These are phyloP conservation scores for Hylomyscus alleni DNA, from an alignment of 2,797 vertebrate species.

Conservation along the genomic window DNA sequence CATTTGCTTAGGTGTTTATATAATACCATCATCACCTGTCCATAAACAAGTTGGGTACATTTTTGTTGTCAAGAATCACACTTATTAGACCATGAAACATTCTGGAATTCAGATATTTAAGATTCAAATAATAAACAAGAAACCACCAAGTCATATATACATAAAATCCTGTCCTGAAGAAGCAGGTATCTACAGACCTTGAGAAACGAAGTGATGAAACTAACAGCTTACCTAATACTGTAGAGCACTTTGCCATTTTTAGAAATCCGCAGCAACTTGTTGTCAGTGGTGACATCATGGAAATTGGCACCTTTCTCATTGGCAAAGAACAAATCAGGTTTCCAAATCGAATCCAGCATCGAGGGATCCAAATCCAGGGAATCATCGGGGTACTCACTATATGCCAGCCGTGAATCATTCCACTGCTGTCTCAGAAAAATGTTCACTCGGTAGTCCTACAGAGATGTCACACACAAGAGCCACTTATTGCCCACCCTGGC, in stretches of 20 bases:
- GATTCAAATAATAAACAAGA: constrained; percentile 45
- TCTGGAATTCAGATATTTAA: constrained; percentile 25
- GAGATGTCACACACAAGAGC: constrained; percentile 87
- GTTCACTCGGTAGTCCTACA: constrained; percentile 99
- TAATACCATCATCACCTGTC: background rate
- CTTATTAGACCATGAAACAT: constrained; percentile 18
- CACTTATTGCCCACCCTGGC: constrained; percentile 73
- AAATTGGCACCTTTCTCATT: constrained; percentile 99
- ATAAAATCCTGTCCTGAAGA: background rate
- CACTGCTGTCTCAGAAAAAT: constrained; percentile 99
- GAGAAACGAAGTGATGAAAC: background rate
- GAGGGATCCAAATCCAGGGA: constrained; percentile 99
- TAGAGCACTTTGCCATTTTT: constrained; percentile 98
- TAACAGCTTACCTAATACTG: constrained; percentile 96
- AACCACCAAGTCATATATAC: constrained; percentile 20
- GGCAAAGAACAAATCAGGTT: constrained; percentile 99
- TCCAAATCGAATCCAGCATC: constrained; percentile 99
- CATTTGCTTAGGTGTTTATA: constrained; percentile 36
- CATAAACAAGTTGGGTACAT: constrained; percentile 7
- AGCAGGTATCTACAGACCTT: background rate
- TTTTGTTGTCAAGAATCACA: constrained; percentile 26
- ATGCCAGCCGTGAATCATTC: constrained; percentile 98
- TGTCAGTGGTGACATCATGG: constrained; percentile 99
- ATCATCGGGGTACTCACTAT: constrained; percentile 98
- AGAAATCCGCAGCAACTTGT: constrained; percentile 98